Percentiles rank a stretch among this genome's conserved stretches.
phyloP scores from a whole-genome alignment of 2,888 invertebrate species.

The Hypomecis punctinalis region DNA sequence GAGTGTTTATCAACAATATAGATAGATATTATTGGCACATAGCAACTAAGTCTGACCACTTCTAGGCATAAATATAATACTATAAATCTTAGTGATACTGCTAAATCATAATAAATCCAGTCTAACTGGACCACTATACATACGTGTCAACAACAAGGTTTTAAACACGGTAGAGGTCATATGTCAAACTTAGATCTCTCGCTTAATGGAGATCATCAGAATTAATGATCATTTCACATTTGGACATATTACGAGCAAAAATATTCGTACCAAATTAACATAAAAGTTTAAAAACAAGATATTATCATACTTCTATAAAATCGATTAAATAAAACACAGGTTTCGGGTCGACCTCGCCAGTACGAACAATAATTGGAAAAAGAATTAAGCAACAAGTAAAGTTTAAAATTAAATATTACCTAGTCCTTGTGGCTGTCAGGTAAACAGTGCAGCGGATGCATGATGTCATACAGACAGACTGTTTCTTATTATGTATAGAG shows the following conservation, averaged over 20 bases:
- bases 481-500: conserved; percentile 23
- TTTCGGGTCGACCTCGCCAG: conserved; percentile 18
- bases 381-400: conserved; percentile 35
- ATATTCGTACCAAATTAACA: conserved; percentile 3
- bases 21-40: no score
- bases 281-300: not conserved
- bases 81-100: no score
- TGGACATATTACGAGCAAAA: not conserved
- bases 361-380: conserved; percentile 18
- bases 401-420: conserved; percentile 28
- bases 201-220: not conserved
- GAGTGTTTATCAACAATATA: no score
- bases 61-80: no score
- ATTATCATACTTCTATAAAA: conserved; percentile 12
- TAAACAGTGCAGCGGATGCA: conserved; percentile 40
- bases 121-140: no score
- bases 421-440: conserved; percentile 34
- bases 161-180: not conserved
- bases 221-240: not conserved
- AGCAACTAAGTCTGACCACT: no score
- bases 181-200: not conserved
- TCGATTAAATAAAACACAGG: conserved; percentile 19
- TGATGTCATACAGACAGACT: conserved; percentile 37
- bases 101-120: no score
- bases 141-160: not conserved